These are phyloP conservation scores for Dipodomys spectabilis DNA, from an alignment of 2,113 vertebrate genomes.

Conservation along the genomic window DNA sequence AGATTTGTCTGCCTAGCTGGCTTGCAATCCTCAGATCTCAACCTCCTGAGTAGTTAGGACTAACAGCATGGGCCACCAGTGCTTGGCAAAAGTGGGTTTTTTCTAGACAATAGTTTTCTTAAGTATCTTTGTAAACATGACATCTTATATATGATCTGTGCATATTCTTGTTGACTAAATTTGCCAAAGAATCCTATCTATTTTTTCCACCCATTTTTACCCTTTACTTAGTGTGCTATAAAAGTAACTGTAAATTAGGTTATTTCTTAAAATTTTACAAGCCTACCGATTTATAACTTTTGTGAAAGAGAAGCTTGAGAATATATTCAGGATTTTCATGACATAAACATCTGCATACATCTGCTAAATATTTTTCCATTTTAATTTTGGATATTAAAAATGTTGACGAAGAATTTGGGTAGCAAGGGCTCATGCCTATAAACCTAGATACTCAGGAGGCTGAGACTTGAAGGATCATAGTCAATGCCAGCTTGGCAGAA, in stretches of 20 bases:
- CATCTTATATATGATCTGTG: background rate
- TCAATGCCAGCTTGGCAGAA: too few species aligned
- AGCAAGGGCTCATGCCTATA: too few species aligned
- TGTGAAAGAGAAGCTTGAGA: slow-evolving; percentile 36
- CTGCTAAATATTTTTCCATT: background rate
- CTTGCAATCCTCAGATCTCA: too few species aligned
- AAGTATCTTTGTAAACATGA: background rate
- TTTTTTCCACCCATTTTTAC: background rate
- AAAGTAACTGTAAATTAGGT: background rate
- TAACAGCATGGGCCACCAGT: too few species aligned
- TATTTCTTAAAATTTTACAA: slow-evolving; percentile 41
- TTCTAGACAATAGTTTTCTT: background rate
- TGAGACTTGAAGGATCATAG: too few species aligned
- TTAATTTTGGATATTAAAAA: slow-evolving; percentile 46
- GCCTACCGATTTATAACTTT: background rate
- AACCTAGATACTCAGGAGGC: too few species aligned
- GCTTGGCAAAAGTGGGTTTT: too few species aligned
- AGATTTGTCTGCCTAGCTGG: too few species aligned
- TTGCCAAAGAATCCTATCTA: background rate
- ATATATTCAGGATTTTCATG: background rate
- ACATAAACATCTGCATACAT: slow-evolving; percentile 4
- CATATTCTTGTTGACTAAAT: background rate
- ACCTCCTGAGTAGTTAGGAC: too few species aligned
- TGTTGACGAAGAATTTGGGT: slow-evolving; percentile 38
- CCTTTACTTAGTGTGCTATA: background rate